Evolutionary conservation across 2,113 vertebrate species (phyloP).

Genomic region (Tylochromis polylepis): DNA sequence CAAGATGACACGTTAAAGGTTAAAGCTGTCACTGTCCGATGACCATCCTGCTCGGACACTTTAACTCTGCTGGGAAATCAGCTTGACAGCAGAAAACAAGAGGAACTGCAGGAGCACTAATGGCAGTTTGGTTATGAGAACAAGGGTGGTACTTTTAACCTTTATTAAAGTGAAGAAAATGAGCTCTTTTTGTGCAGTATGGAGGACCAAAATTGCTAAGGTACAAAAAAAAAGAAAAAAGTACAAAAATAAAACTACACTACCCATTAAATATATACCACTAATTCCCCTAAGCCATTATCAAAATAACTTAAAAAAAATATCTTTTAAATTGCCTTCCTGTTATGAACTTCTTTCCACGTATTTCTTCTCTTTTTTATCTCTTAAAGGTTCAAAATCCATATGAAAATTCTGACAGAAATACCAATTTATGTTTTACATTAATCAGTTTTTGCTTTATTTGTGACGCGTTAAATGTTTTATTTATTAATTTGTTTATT

Average conservation of each 20-base stretch:
- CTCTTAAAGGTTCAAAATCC: neutral
- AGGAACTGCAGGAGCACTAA: neutral
- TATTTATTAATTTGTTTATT: neutral
- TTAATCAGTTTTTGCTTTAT: neutral
- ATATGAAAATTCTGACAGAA: neutral
- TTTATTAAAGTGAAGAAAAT: neutral
- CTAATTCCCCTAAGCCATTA: neutral
- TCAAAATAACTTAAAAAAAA: too few species aligned
- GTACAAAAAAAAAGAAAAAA: neutral
- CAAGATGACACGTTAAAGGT: constrained; percentile 37
- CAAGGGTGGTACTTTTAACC: neutral
- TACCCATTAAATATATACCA: accelerated
- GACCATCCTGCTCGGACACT: neutral
- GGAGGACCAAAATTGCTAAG: neutral
- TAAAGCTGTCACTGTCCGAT: neutral
- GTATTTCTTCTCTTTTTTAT: neutral
- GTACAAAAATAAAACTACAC: neutral
- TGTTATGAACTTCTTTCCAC: accelerated
- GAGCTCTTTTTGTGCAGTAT: neutral
- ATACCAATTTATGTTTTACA: neutral
- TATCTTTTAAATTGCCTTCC: too few species aligned
- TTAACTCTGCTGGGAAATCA: neutral
- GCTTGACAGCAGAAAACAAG: neutral
- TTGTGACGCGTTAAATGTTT: neutral
- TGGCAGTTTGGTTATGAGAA: neutral